Base-by-base conservation (phyloP, 2,797 vertebrate species). In the Lycodopsis pacificus region DNA sequence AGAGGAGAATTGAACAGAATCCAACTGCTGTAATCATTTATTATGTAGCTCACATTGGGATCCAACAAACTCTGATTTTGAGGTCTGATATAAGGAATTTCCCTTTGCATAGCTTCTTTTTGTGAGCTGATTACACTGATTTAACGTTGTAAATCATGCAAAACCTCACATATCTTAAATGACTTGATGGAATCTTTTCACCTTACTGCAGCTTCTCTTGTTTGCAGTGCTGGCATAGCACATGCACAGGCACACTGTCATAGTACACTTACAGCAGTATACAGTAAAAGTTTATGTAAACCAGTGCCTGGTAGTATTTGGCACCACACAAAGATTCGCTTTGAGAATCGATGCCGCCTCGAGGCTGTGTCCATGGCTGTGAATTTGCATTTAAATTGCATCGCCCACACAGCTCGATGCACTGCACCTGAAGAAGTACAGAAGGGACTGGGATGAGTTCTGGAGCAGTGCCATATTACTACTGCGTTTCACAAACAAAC, bases 361-460 rank as follows among this genome's bases (percentile, higher is more conserved):
- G 11, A 85, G 84, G 88, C 85, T 83, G 85, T 86, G 87, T 91
- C 89, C 76, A 66, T 70, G 77, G 61, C 73, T 80, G 67, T 66
- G 65, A 85, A 95, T 95, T 95, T 92, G 91, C 94, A 95, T 95
- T 94, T 95, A 95, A 93, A 95, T 94, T 94, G 90, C 86, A 90
- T 92, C 49, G 76, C 89, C 86, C 81, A 88, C 81, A 76, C 71
- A 86, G 77, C 62, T 65, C 78, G 84, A 85, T 86, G 86, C 80
- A 77, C 70, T 73, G 85, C 85, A 92, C 90, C 87, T 88, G 87
- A 82, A 78, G 65, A 88, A 74, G 74, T 71, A 74, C 49, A 71
- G 70, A 76, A 30, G 51, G 22, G 58, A 67, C 17, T 46, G 69
- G 77, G 54, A 77, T 76, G 68, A 87, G 4, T 67, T 77, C 42